Percentiles rank a stretch among this genome's conserved stretches.
phyloP scores from a whole-genome alignment of 2,113 vertebrate species.

The Mus musculus region GRCm39 chr4:54231001-54231500 shows the following conservation, averaged over 20 bases:
- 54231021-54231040: not conserved
- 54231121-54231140: not conserved
- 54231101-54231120: not conserved
- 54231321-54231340: not conserved
- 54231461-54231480: not conserved
- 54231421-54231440: no score
- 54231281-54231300: not conserved
- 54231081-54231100: not conserved
- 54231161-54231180: not conserved
- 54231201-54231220: not conserved
- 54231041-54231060: not conserved
- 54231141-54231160: not conserved
- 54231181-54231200: not conserved
- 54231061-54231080: not conserved
- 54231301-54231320: not conserved
- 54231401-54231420: not conserved
- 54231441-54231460: not conserved
- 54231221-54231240: not conserved
- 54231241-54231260: not conserved
- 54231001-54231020: not conserved
- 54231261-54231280: not conserved
- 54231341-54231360: not conserved
- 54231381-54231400: not conserved
- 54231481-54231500: not conserved
- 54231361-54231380: not conserved